A percentile compares a stretch with the other conserved stretches of the same genome.
Evolutionary conservation across 2,888 invertebrate genomes (phyloP).

Genomic region (Pristionchus mayeri): DNA sequence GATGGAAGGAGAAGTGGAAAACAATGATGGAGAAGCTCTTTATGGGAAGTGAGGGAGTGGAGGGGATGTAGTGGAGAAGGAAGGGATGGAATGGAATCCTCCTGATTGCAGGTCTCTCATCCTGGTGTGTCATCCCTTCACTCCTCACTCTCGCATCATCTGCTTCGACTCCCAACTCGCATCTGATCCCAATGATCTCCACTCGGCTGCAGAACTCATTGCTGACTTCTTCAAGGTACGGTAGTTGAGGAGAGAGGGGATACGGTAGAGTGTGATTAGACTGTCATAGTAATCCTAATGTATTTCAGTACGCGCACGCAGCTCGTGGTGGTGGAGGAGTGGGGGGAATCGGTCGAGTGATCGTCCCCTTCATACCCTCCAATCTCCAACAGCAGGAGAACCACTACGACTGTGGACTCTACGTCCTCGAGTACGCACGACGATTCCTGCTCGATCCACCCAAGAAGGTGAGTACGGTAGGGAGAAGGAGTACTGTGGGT

Average conservation of each 20-base stretch:
- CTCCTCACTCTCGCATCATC: constrained; percentile 57
- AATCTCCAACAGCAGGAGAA: constrained; percentile 55
- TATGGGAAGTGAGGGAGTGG: background rate
- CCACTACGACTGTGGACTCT: constrained; percentile 69
- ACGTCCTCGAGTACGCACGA: constrained; percentile 67
- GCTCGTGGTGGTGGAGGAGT: background rate
- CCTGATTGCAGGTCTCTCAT: constrained; percentile 57
- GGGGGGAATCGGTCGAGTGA: background rate
- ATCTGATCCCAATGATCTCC: constrained; percentile 61
- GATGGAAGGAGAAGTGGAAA: background rate
- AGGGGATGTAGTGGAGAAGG: background rate
- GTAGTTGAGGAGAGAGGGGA: background rate
- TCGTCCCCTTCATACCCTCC: constrained; percentile 18
- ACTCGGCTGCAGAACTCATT: constrained; percentile 60
- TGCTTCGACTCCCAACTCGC: constrained; percentile 68
- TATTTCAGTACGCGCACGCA: background rate
- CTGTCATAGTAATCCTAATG: background rate
- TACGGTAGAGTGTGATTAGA: background rate
- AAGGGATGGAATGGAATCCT: background rate
- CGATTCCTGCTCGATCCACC: constrained; percentile 68
- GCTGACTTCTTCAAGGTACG: constrained; percentile 63
- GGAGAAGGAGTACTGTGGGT: background rate
- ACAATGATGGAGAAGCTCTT: background rate
- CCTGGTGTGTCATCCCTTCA: constrained; percentile 67
- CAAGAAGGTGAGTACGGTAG: constrained; percentile 54